These are phyloP conservation scores for Arremon brunneinucha DNA, from an alignment of 2,797 vertebrate species.

Conservation along the genomic window DNA sequence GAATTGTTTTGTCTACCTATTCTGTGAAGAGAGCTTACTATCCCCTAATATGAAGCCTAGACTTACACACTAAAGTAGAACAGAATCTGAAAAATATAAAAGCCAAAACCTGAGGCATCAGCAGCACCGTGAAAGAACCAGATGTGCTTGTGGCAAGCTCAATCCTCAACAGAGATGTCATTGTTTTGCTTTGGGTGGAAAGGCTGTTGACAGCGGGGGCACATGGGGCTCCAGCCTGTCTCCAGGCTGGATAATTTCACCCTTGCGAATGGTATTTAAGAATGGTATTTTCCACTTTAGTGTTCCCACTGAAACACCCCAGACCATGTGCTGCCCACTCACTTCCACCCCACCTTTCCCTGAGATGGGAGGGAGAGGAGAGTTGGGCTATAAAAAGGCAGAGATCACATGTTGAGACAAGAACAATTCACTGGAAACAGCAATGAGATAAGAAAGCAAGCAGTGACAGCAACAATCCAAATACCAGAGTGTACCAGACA, in stretches of 20 bases:
- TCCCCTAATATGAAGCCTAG: too few relatives aligned
- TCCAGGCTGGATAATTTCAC: background rate
- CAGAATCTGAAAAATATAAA: too few relatives aligned
- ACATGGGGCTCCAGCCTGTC: background rate
- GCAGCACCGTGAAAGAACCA: too few relatives aligned
- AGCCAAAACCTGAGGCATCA: too few relatives aligned
- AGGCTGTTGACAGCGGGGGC: background rate
- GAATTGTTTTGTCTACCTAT: accelerated
- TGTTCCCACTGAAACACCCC: background rate
- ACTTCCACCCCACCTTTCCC: background rate
- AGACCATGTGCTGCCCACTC: too few relatives aligned
- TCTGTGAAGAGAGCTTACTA: too few relatives aligned
- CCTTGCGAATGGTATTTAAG: background rate
- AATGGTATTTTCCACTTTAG: background rate
- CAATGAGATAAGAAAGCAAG: background rate
- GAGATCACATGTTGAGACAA: accelerated
- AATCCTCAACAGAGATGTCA: too few relatives aligned
- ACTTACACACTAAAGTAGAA: too few relatives aligned
- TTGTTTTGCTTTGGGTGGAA: background rate
- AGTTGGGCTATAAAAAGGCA: background rate
- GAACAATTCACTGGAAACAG: background rate
- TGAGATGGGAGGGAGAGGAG: background rate
- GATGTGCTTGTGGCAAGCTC: too few relatives aligned
- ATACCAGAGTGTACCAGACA: background rate
- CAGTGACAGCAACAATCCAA: background rate